A percentile compares a stretch with the other conserved stretches of the same genome.
These are phyloP conservation scores for Regulus satrapa DNA, from an alignment of 2,113 vertebrate genomes.

Conservation along the genomic window DNA sequence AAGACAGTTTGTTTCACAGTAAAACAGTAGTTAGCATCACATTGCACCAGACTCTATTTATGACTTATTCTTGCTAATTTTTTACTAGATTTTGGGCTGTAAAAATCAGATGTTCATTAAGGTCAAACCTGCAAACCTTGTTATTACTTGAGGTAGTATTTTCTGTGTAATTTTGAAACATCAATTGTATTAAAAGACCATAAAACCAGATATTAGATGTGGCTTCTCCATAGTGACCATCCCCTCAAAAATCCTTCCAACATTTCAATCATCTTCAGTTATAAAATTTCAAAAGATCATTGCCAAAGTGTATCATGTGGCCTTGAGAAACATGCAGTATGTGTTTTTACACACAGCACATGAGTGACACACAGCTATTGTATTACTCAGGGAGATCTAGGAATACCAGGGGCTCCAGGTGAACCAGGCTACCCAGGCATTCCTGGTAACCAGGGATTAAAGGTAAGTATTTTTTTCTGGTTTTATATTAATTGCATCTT, in stretches of 20 bases:
- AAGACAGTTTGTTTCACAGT: background rate
- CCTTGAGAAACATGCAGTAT: background rate
- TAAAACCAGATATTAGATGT: background rate
- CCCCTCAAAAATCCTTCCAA: background rate
- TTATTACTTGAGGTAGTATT: background rate
- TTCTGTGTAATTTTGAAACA: background rate
- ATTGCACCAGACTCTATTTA: background rate
- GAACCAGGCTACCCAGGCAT: slow-evolving; percentile 87
- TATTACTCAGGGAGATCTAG: slow-evolving; percentile 81
- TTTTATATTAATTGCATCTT: background rate
- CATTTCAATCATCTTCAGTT: background rate
- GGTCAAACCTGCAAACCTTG: background rate
- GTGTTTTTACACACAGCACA: background rate
- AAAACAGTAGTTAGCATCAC: background rate
- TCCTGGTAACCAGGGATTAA: slow-evolving; percentile 82
- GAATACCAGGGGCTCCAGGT: slow-evolving; percentile 77
- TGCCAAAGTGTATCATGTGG: background rate
- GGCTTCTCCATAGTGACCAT: background rate
- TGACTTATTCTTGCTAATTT: background rate
- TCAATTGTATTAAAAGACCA: background rate
- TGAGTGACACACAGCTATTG: slow-evolving; percentile 19
- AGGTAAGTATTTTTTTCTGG: slow-evolving; percentile 70
- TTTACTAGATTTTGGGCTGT: background rate
- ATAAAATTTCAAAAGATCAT: background rate
- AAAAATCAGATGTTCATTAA: background rate